Evolutionary conservation across 1,140 invertebrate species (phyloP), one percentile per base, ranked within the genome.

Genomic region (Lycorma delicatula): DNA sequence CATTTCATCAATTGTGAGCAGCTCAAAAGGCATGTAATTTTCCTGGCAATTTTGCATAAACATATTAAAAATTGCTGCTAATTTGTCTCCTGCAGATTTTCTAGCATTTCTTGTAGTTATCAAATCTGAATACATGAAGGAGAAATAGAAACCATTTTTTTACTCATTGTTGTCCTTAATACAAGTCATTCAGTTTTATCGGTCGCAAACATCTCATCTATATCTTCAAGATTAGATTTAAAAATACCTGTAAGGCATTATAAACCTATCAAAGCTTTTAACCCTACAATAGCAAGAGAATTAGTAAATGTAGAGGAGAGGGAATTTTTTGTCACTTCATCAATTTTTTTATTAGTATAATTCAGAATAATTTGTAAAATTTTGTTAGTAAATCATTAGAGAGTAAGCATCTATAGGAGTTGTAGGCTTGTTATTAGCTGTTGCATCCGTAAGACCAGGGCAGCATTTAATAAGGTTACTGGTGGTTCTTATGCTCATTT

Each of bases 1-100:
- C 52, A 66, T 60, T 61, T 75, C 68, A 63, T 72, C 69, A 41
- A 70, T 63, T 47, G 66, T 68, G 3, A n/a, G n/a, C 68, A 13
- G 58, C 63, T 60, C 53, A 66, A 52, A 50, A 9, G 54, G 47
- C n/a, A 47, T 59, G 59, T 70, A 72, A 57, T 27, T 46, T 55
- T 58, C 28, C 56, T 64, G 50, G 34, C 63, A 67, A 47, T 61
- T 66, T 9, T 61, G 27, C 50, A 67, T 62, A 55, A 69, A 67
- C 9, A 54, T 54, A 16, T 25, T 41, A 3, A 34, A 25, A 27
- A 56, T 47, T 22, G 27, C 22, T 18, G 54, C 54, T 5, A n/a
- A 36, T 27, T 56, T 56, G 9, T n/a, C 41, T 11, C 26, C 25
- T 60, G 57, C 59, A n/a, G n/a, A n/a, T 36, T 67, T 65, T 34